Base-by-base conservation (phyloP, 2,888 invertebrate genomes). In the Gortyna flavago region DNA sequence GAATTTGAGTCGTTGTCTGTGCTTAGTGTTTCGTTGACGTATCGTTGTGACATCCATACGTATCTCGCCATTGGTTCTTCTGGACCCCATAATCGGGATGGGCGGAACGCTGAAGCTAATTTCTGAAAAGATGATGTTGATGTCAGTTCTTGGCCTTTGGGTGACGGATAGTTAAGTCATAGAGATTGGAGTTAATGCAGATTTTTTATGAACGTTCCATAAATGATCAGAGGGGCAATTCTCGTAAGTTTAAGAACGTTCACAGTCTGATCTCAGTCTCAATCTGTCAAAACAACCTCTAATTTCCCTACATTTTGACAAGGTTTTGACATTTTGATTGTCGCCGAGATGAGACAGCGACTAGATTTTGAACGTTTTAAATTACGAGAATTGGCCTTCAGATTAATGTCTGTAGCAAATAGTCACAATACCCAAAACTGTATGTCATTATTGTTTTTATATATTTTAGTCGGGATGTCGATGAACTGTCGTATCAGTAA, bases 1-100 rank as follows among this genome's bases (percentile, higher is more conserved):
- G 94, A 93, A 64, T 88, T 92, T 2, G 90, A 88, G 51, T 94
- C 93, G 84, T 91, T 93, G 82, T 93, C 93, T 16, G 93, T 92
- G 89, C 93, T 95, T 4, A 92, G 84, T 13, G 91, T 91, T 86
- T 95, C 95, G 87, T 93, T 93, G 66, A 92, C 85, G 75, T 93
- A 95, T 84, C 95, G 91, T 89, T 95, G 95, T 29, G 96, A 95
- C 96, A 96, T 96, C 96, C 96, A 96, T 13, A 96, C 91, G 88
- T 96, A 96, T 87, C 96, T 90, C 0, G 95, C 93, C 91, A 96
- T 93, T 2, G 96, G 96, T 85, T 96, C 96, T 86, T 96, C 96
- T 38, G 96, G 96, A 21, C 96, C 96, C 96, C 96, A 96, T 25
- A 95, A 91, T 32, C 95, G 92, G 0, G 96, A 96, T 11, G 96